These are phyloP conservation scores for Chlorodrepanis virens DNA, from an alignment of 2,113 vertebrate species.

Conservation along the genomic window DNA sequence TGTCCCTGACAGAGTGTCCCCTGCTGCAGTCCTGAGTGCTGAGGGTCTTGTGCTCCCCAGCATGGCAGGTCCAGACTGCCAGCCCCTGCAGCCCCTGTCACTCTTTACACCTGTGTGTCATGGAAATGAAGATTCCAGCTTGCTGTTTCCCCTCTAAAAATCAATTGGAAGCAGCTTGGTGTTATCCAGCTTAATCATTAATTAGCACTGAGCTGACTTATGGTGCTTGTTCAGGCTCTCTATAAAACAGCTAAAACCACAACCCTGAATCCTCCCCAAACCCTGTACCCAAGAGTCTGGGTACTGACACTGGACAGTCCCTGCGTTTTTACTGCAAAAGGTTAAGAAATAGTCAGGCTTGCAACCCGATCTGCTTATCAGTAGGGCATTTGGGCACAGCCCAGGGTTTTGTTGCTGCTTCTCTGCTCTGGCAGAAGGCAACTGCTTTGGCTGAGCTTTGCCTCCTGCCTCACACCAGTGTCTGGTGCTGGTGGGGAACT, in stretches of 20 bases:
- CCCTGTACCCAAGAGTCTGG: not conserved
- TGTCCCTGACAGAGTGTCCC: no score
- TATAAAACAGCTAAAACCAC: slow-evolving; percentile 1
- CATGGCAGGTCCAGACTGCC: accelerated
- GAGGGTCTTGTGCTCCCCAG: not conserved
- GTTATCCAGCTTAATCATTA: slow-evolving; percentile 56
- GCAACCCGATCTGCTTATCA: not conserved
- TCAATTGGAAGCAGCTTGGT: slow-evolving; percentile 18
- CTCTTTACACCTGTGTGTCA: not conserved
- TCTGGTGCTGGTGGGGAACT: not conserved
- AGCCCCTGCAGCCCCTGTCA: no score
- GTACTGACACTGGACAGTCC: not conserved
- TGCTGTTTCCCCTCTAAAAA: slow-evolving; percentile 18
- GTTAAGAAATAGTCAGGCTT: not conserved
- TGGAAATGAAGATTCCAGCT: not conserved
- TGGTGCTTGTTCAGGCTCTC: slow-evolving; percentile 47
- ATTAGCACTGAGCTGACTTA: slow-evolving; percentile 13
- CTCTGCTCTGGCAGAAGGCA: not conserved
- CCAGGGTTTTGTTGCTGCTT: not conserved
- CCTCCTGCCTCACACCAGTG: accelerated
- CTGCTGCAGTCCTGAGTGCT: not conserved
- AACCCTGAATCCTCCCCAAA: not conserved
- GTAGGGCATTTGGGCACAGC: not conserved
- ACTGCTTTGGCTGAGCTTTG: not conserved
- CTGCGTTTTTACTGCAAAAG: not conserved